Evolutionary conservation across 2,888 invertebrate genomes (phyloP).

Genomic region (Leucophora obtusa): DNA sequence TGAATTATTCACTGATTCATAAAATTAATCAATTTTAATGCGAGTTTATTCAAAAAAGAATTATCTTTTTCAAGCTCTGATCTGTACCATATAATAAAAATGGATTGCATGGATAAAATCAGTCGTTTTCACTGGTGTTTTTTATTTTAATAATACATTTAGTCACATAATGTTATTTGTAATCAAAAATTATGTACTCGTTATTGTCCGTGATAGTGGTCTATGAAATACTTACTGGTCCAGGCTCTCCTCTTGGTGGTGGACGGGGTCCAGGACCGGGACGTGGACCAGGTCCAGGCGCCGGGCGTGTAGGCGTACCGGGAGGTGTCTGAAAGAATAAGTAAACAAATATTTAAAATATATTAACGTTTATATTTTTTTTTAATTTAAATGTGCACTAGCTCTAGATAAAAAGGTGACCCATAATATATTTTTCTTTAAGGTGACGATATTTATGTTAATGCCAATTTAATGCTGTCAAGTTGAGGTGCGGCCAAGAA

Average conservation of each 20-base stretch:
- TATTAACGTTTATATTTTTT: background rate
- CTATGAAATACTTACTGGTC: constrained; percentile 70
- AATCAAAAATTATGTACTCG: too few species aligned
- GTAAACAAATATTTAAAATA: constrained; percentile 5
- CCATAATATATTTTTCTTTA: constrained; percentile 53
- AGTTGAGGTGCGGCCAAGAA: constrained; percentile 64
- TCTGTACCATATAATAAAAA: too few species aligned
- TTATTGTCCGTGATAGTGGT: too few species aligned
- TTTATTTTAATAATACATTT: too few species aligned
- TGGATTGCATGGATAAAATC: too few species aligned
- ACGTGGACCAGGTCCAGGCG: constrained; percentile 67
- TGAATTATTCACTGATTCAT: too few species aligned
- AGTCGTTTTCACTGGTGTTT: too few species aligned
- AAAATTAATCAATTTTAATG: too few species aligned
- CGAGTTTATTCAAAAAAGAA: too few species aligned
- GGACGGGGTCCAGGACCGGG: constrained; percentile 66
- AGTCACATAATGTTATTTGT: too few species aligned
- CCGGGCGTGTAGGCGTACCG: constrained; percentile 67
- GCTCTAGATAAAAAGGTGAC: constrained; percentile 46
- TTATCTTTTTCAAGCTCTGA: too few species aligned
- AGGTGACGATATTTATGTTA: constrained; percentile 64
- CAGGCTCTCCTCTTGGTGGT: constrained; percentile 69
- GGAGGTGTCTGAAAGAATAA: constrained; percentile 61
- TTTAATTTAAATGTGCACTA: background rate
- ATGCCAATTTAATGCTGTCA: constrained; percentile 64